Percentiles rank a stretch among this genome's conserved stretches.
Evolutionary conservation across 2,888 invertebrate species (phyloP).

Genomic region (Pterobdella sp.): DNA sequence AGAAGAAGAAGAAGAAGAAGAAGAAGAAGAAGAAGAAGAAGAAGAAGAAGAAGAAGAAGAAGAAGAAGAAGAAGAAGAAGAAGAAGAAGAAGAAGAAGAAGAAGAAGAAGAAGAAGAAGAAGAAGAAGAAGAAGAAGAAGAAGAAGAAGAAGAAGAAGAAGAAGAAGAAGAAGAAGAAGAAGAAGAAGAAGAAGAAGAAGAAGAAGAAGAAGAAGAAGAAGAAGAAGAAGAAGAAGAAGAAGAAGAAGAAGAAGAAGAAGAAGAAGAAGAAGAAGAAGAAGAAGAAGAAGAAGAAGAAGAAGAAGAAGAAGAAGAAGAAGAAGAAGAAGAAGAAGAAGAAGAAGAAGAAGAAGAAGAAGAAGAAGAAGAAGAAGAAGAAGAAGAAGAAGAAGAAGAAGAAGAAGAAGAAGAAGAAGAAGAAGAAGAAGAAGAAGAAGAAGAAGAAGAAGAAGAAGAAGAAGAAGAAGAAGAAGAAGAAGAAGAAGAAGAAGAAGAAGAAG

Average conservation of each 20-base stretch:
- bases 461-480: neutral
- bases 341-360: neutral
- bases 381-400: neutral
- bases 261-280: neutral
- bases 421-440: neutral
- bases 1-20: neutral
- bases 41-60: neutral
- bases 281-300: neutral
- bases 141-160: neutral
- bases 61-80: neutral
- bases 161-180: neutral
- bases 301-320: neutral
- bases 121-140: neutral
- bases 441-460: neutral
- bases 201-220: neutral
- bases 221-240: neutral
- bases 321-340: neutral
- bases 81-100: neutral
- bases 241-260: neutral
- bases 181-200: neutral
- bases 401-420: neutral
- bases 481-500: neutral
- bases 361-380: neutral
- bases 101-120: neutral
- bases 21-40: neutral